Evolutionary conservation across 2,797 vertebrate genomes (phyloP), one percentile per base, ranked within the genome.

Genomic region (Karalla daura): DNA sequence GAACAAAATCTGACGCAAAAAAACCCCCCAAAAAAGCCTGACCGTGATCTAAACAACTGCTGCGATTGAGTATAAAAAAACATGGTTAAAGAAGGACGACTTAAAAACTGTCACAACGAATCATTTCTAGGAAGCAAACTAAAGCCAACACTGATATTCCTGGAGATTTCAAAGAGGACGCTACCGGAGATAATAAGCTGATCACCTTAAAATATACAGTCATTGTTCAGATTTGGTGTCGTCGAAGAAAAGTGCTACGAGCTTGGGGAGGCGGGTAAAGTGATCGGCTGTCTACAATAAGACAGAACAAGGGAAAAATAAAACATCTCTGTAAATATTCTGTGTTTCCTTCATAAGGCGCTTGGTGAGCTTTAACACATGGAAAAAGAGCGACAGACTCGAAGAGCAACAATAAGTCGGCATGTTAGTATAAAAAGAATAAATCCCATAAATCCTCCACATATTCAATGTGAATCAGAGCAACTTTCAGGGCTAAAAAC

Each of bases 381-480:
- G 17, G 62, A 62, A 61, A 78, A 62, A 62, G n/a, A n/a, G 36
- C 30, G 1, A 73, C 41, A 49, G 69, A 81, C 50, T 46, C 51
- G 32, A 67, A 67, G 2, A 83, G 67, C 52, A 71, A 67, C 52
- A 71, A 67, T 66, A 86, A 63, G 49, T 77, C 50, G 63, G 67
- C 53, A 33, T 78, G 66, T 78, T 74, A 87, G 88, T 76, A 74
- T 75, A 75, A 76, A n/a, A 87, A 86, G 78, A 90, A 90, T 82
- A 81, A 60, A 75, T 84, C 80, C 81, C 73, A 81, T 71, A 61
- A 70, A 69, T 88, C 74, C 70, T 88, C 84, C 84, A 90, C 84
- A 89, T 88, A 91, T 91, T 90, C 88, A 90, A 89, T 92, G 89
- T 91, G 89, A 92, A 90, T 90, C 84, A 90, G 78, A 88, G 82